These are phyloP conservation scores for Zaprionus lachaisei DNA, from an alignment of 1,140 invertebrate genomes.

Conservation along the genomic window DNA sequence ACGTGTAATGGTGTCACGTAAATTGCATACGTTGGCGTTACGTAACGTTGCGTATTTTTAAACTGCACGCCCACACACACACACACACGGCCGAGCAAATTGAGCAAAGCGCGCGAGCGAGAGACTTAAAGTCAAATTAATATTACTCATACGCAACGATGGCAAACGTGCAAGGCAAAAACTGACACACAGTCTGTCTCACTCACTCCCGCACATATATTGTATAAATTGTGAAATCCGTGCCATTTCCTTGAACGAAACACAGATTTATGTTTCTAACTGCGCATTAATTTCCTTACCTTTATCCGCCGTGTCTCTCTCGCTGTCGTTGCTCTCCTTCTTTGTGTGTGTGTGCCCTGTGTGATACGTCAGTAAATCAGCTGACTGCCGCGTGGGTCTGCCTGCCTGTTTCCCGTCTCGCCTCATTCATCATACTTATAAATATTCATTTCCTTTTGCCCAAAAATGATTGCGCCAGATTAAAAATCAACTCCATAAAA, in stretches of 20 bases:
- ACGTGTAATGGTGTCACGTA: conserved; percentile 83
- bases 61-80: conserved; percentile 40
- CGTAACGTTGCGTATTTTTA: conserved; percentile 75
- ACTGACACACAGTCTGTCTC: conserved; percentile 24
- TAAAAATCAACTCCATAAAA: conserved; percentile 84
- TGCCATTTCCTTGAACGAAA: conserved; percentile 61
- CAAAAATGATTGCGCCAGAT: conserved; percentile 80
- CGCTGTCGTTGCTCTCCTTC: background rate
- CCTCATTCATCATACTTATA: conserved; percentile 84
- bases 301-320: conserved; percentile 56
- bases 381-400: conserved; percentile 30
- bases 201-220: conserved; percentile 22
- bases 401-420: conserved; percentile 50
- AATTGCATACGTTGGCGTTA: conserved; percentile 81
- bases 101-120: conserved; percentile 35
- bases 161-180: conserved; percentile 9
- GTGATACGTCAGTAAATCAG: conserved; percentile 80
- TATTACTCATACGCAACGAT: conserved; percentile 75
- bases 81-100: conserved; percentile 33
- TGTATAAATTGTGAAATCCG: conserved; percentile 75
- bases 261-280: conserved; percentile 82
- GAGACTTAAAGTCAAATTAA: conserved; percentile 78
- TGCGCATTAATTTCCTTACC: conserved; percentile 83
- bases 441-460: conserved; percentile 80
- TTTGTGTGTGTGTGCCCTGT: conserved; percentile 46